Conservation (phyloP, 2,113 vertebrate species). For the Dicrurus megarhynchus region DNA sequence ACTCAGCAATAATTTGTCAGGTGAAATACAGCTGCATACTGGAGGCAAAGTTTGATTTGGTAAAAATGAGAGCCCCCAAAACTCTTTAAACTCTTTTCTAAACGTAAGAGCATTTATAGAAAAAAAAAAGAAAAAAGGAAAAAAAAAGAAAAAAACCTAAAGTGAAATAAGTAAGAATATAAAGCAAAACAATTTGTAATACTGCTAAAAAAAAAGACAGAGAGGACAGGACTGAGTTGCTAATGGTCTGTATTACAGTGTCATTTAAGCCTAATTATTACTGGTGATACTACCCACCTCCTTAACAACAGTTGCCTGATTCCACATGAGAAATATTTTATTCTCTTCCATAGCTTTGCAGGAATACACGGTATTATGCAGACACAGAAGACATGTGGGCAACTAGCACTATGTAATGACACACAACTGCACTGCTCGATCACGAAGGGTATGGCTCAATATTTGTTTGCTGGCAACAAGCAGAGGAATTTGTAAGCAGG, state of each 20-base stretch:
- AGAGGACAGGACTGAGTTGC: not conserved
- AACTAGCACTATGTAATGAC: not conserved
- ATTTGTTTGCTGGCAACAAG: not conserved
- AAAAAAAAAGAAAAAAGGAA: not conserved
- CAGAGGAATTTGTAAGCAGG: not conserved
- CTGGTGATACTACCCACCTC: not conserved
- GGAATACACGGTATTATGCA: not conserved
- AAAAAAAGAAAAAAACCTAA: accelerated
- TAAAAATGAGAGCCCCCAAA: not conserved
- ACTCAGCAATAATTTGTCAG: not conserved
- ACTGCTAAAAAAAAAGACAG: not conserved
- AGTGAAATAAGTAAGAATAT: not conserved
- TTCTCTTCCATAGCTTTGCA: not conserved
- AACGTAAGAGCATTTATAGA: not conserved
- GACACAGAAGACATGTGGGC: not conserved
- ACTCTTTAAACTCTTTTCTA: not conserved
- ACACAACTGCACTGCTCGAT: not conserved
- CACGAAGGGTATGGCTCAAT: not conserved
- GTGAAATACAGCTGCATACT: not conserved
- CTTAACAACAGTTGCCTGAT: not conserved
- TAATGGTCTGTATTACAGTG: not conserved
- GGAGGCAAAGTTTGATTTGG: not conserved
- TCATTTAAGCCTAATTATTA: not conserved
- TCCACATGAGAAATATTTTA: not conserved
- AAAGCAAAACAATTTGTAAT: not conserved